Base-by-base conservation (phyloP, 1,140 invertebrate genomes). In the Neotoxoptera formosana region DNA sequence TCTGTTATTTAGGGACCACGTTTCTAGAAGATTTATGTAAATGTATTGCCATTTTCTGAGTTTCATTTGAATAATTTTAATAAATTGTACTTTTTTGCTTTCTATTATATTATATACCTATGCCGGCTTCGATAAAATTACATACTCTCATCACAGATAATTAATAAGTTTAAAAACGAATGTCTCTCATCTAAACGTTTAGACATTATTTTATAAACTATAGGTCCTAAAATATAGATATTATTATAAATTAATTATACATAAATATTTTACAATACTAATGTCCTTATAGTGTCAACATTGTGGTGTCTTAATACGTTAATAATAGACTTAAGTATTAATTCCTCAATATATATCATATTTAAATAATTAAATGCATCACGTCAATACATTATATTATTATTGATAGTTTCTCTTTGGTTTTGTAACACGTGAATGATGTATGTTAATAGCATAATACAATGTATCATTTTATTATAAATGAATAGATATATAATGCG, bases 341-440 rank as follows among this genome's bases (percentile, higher is more conserved):
- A 51, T 67, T 67, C 30, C 60, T 67, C 30, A 14, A 67, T 76
- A 17, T 34, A 76, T 76, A n/a, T n/a, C 30, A 14, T n/a, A 76
- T 76, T n/a, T 76, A 76, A 76, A 76, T 76, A 17, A n/a, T 76
- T n/a, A 76, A n/a, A 76, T 76, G n/a, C n/a, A 76, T 76, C 30
- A n/a, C 14, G 14, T 76, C 60, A 14, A n/a, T 76, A n/a, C 60
- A n/a, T n/a, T 76, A 76, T 76, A 76, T 76, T 56, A 25, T 56
- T 36, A 36, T 83, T 36, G 41, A 30, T 84, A 84, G 36, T 84
- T 84, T 84, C 83, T 84, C 83, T 84, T 84, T 84, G 36, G 83
- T 84, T 45, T 41, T 45, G 36, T 41, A 84, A 84, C 41, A 41
- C 30, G 6, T n/a, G n/a, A 76, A 76, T 76, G 60, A n/a, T 84